phyloP scores from a whole-genome alignment of 2,113 vertebrate species.

The Leptodactylus fuscus region DNA sequence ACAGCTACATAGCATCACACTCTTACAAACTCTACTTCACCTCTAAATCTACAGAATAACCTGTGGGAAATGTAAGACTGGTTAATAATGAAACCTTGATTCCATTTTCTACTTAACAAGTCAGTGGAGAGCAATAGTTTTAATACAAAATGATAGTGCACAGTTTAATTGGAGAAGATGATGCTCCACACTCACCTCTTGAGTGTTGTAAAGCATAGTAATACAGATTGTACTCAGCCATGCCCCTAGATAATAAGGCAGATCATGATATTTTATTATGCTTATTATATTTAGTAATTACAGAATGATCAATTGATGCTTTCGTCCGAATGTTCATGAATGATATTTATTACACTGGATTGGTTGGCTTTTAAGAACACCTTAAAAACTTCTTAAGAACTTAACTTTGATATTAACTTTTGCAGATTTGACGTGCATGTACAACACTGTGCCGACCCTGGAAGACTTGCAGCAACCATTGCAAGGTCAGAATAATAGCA shows the following conservation, averaged over 20 bases:
- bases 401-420: neutral
- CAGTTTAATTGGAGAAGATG: conserved; percentile 56
- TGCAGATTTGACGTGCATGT: neutral
- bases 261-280: conserved; percentile 39
- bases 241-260: conserved; percentile 30
- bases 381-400: neutral
- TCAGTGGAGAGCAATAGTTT: conserved; percentile 53
- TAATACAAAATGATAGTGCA: conserved; percentile 50
- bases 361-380: neutral
- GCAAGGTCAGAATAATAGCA: conserved; percentile 31
- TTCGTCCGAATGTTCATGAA: neutral
- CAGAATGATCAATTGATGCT: neutral
- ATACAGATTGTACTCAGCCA: conserved; percentile 16
- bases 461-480: neutral
- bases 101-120: conserved; percentile 51
- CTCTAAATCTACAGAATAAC: conserved; percentile 42
- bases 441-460: neutral
- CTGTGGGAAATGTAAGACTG: conserved; percentile 48
- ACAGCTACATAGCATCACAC: neutral
- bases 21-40: conserved; percentile 36
- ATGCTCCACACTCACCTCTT: conserved; percentile 45
- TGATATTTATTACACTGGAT: neutral
- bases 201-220: conserved; percentile 50
- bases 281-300: conserved; percentile 51
- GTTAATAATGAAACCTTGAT: conserved; percentile 53